Evolutionary conservation across 2,797 vertebrate species (phyloP), one percentile per base, ranked within the genome.

Genomic region (Chrosomus eos): DNA sequence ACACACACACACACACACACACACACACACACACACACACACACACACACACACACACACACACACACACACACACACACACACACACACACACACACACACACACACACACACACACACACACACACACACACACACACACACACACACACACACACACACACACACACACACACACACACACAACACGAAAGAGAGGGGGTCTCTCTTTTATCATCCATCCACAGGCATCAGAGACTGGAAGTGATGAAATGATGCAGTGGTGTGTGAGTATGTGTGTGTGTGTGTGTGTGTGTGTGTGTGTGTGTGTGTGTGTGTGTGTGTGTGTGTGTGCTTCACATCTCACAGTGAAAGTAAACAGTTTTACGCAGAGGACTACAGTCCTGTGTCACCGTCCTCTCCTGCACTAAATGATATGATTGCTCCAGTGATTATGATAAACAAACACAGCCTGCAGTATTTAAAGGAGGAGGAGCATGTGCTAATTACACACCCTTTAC

Each of bases 131-230:
- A 9, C 38, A 36, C 28, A 28, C 80, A 43, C 77, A 53, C 53
- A 67, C 75, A 83, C 71, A 60, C 58, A 73, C 23, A 66, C 68
- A 68, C 74, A 85, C 75, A 75, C 82, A 76, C 71, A 76, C 74
- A 45, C 79, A 67, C 85, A 77, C 67, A 40, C 73, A 87, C 43
- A 43, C 40, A 43, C 40, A 45, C 43, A 5, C 43, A 45, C 43
- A 16, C 4, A 45, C 4, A 87, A 78, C n/a, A 90, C 86, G 86
- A 90, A 90, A 90, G 86, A 86, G 86, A 70, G 58, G 80, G 77
- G 62, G 80, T 89, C 80, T 87, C 77, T 81, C 85, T 89, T 87
- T 88, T 89, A 86, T 88, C 88, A 89, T 89, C 88, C 81, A 89
- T 89, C 88, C 80, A 86, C 71, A 80, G 87, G 84, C 87, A 88